phyloP scores from a whole-genome alignment of 2,888 invertebrate genomes.

The Nomada hirtipes region DNA sequence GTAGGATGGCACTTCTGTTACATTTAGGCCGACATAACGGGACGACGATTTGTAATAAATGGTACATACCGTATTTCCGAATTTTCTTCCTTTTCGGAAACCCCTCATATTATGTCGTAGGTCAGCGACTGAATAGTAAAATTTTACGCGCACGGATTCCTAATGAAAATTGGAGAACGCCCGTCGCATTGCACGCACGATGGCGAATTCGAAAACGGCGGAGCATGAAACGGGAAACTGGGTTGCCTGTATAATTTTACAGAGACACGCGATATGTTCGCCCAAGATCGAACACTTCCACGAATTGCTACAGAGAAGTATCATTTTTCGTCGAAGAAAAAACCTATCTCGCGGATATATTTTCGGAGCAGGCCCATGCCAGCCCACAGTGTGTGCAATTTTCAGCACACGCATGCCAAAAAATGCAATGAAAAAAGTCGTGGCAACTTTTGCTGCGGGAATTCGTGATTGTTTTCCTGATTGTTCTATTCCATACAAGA shows the following conservation, averaged over 20 bases:
- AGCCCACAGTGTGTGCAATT: no score
- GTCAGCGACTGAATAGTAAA: no score
- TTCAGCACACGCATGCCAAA: no score
- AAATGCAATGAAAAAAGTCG: no score
- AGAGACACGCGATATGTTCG: slow-evolving; percentile 54
- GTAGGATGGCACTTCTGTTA: not conserved
- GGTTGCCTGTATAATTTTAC: slow-evolving; percentile 57
- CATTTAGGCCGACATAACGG: no score
- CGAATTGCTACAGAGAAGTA: slow-evolving; percentile 47
- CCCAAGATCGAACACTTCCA: slow-evolving; percentile 47
- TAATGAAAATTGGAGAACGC: not conserved
- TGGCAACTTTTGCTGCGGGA: no score
- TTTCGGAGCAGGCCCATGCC: slow-evolving; percentile 17
- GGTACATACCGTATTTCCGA: no score
- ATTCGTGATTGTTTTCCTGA: no score
- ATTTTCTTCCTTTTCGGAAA: no score
- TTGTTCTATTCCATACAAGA: no score
- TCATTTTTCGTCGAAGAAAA: slow-evolving; percentile 49
- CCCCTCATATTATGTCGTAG: no score
- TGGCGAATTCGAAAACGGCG: slow-evolving; percentile 27
- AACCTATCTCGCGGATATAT: not conserved
- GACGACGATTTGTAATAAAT: no score
- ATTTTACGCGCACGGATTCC: not conserved
- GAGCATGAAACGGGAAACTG: slow-evolving; percentile 47
- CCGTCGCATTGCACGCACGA: not conserved